Conservation (phyloP, 2,888 invertebrate genomes). For the Campoplex capitator region DNA sequence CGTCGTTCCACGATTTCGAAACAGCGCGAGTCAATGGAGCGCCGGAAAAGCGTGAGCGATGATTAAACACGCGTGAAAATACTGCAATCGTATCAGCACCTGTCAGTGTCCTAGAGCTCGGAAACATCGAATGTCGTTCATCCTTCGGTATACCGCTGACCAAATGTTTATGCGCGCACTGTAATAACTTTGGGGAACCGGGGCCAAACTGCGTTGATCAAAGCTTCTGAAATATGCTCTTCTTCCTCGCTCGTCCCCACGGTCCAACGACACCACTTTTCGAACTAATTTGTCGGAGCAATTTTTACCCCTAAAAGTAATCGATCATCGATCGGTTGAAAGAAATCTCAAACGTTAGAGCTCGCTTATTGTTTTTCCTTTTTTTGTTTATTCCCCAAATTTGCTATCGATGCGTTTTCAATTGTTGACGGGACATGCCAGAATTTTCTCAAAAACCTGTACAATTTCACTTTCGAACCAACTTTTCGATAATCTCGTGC, state of each 20-base stretch:
- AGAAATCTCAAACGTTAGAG: background rate
- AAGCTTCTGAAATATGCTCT: background rate
- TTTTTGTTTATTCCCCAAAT: background rate
- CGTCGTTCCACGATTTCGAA: background rate
- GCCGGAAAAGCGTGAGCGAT: slow-evolving; percentile 3
- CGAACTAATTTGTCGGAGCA: background rate
- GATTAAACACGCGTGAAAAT: background rate
- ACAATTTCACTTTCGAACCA: background rate
- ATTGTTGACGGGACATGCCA: background rate
- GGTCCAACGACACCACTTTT: background rate
- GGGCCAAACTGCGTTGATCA: slow-evolving; percentile 33
- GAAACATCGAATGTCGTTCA: slow-evolving; percentile 11
- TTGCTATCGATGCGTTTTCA: background rate
- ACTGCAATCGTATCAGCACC: background rate
- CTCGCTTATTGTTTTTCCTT: background rate
- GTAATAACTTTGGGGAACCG: slow-evolving; percentile 54
- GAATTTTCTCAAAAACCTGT: background rate
- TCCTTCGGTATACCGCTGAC: background rate
- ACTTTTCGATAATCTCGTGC: background rate
- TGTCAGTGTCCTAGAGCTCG: background rate
- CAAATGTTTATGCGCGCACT: background rate
- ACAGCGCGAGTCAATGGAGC: background rate
- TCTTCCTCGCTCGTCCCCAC: background rate
- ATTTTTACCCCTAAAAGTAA: background rate
- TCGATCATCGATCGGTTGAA: background rate